These are phyloP conservation scores for Paracyprichromis sp. DNA, from an alignment of 2,113 vertebrate species.

Conservation along the genomic window DNA sequence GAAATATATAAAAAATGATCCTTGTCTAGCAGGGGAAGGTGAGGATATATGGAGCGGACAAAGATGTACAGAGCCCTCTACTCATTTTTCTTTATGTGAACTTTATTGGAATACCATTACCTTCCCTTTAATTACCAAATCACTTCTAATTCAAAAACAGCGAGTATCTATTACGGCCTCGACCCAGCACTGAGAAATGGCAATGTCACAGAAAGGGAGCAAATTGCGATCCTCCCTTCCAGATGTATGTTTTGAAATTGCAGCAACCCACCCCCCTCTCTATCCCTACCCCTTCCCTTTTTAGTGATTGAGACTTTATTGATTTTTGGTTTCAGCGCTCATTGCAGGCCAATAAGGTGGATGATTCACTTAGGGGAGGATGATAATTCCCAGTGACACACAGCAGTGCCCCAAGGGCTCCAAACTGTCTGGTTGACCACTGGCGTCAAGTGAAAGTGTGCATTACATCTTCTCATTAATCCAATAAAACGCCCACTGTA, in stretches of 20 bases:
- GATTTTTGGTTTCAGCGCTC: slow-evolving; percentile 61
- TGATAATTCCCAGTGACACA: slow-evolving; percentile 54
- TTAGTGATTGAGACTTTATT: slow-evolving; percentile 58
- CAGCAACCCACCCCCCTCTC: background rate
- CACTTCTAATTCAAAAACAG: background rate
- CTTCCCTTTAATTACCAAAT: background rate
- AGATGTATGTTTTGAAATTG: slow-evolving; percentile 28
- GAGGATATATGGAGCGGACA: background rate
- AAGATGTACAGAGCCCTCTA: background rate
- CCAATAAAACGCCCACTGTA: background rate
- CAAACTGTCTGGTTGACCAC: slow-evolving; percentile 39
- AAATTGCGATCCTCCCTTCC: slow-evolving; percentile 16
- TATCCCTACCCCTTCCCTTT: slow-evolving; percentile 10
- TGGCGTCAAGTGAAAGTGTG: slow-evolving; percentile 35
- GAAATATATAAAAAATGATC: background rate
- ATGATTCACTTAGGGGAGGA: slow-evolving; percentile 51
- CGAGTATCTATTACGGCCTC: background rate
- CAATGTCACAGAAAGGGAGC: background rate
- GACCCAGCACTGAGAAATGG: background rate
- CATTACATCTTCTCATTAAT: slow-evolving; percentile 30
- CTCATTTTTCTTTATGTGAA: background rate
- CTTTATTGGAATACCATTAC: background rate
- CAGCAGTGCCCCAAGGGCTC: slow-evolving; percentile 32
- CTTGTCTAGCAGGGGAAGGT: background rate
- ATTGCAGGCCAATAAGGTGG: slow-evolving; percentile 53